Conservation (phyloP, 2,888 invertebrate species). For the Dicyrtomina minuta region DNA sequence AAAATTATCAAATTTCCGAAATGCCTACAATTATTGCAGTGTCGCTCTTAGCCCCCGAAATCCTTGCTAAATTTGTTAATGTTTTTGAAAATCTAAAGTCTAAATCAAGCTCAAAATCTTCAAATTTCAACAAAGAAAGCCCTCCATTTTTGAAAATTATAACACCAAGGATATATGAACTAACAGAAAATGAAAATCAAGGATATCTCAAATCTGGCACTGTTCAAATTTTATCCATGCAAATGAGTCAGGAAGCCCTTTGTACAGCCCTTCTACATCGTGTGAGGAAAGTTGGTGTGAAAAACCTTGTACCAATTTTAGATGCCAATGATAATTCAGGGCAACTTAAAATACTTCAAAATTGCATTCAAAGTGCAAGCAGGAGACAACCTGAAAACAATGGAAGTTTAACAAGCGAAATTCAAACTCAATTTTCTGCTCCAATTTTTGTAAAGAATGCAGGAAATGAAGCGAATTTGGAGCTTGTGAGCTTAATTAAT, state of each 20-base stretch:
- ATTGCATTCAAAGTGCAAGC: conserved; percentile 31
- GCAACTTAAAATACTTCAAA: conserved; percentile 35
- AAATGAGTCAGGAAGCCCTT: conserved; percentile 43
- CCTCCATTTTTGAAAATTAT: conserved; percentile 33
- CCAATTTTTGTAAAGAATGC: conserved; percentile 32
- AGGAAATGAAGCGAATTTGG: background rate
- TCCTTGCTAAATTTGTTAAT: conserved; percentile 28
- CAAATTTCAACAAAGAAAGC: too few species aligned
- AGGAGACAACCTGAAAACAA: conserved; percentile 12
- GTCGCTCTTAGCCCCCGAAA: conserved; percentile 35
- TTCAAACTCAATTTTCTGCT: conserved; percentile 36
- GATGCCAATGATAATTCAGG: conserved; percentile 34
- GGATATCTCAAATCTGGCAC: background rate
- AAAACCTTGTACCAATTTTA: conserved; percentile 43
- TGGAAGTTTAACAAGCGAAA: too few species aligned
- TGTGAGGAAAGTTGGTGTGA: conserved; percentile 45
- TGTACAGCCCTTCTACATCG: conserved; percentile 42
- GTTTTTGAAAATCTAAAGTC: conserved; percentile 33
- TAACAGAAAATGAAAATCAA: too few species aligned
- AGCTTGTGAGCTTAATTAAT: conserved; percentile 13
- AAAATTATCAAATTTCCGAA: background rate
- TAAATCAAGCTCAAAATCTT: too few species aligned
- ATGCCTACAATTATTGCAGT: conserved; percentile 32
- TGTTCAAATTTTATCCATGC: conserved; percentile 30
- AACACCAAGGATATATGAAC: conserved; percentile 32